Base-by-base conservation (phyloP, 2,113 vertebrate species). In the Rutilus rutilus region DNA sequence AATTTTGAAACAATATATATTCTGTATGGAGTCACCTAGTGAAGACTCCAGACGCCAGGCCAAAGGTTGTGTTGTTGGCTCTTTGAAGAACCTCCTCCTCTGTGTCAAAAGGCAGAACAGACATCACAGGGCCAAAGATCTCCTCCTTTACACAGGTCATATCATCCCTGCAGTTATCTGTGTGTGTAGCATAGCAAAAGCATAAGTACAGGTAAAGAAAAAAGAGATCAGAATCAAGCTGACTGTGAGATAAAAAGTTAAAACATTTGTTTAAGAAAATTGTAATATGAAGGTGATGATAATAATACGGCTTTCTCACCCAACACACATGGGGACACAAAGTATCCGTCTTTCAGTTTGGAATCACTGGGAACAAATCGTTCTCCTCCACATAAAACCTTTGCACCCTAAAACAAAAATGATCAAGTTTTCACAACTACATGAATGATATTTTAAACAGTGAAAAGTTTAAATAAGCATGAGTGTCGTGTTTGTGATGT, bases 111-210 rank as follows among this genome's bases (percentile, higher is more conserved):
- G 96, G 90, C 88, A 99, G 89, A 82, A 99, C 96, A 0, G 97
- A 97, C 98, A 99, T 99, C 30, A 99, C 98, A 0, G 98, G 98
- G 2, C 98, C 98, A 19, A 99, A 99, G 85, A 99, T 99, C 93
- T 99, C 98, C 89, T 99, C 97, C 88, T 96, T 97, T 86, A 99
- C 97, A 76, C 97, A 99, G 0, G 95, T 97, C 98, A 99, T 99
- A 81, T 97, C 95, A 27, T 99, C 98, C 1, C 83, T 96, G 94
- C 98, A 99, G 91, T 97, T 93, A 69, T 96, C 98, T 99, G 91
- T 45, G 82, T 60, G 42, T 33, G 67, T 4, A 27, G 7, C 0
- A 1, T 14, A 33, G 78, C 10, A 47, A 86, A 84, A 64, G 12
- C 10, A 52, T 33, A 42, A 52, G 14, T 27, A 59, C 5, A 14